Percentiles rank a stretch among this genome's conserved stretches.
These are phyloP conservation scores for Phymanthus crucifer DNA, from an alignment of 92 coral and sea anemone species.

Conservation along the genomic window DNA sequence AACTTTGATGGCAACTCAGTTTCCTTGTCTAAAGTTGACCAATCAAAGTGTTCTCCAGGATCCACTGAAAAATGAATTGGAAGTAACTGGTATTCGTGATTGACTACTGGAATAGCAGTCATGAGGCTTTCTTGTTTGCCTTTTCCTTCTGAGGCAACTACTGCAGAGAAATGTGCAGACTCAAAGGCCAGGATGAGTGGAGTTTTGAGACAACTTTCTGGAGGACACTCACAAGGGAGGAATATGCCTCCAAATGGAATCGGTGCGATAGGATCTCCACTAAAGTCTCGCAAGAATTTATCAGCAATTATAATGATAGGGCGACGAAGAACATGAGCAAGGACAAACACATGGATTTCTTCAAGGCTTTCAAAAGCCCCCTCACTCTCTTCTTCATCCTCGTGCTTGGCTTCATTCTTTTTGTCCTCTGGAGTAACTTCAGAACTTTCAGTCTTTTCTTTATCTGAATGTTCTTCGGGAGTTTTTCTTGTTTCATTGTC, in stretches of 20 bases:
- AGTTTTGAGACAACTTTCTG: slow-evolving; percentile 62
- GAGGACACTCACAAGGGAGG: slow-evolving; percentile 88
- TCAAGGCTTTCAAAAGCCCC: slow-evolving; percentile 96
- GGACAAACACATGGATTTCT: slow-evolving; percentile 92
- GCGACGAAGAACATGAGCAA: slow-evolving; percentile 89
- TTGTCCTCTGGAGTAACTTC: slow-evolving; percentile 4
- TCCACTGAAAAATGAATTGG: slow-evolving; percentile 83
- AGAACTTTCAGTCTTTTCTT: background rate
- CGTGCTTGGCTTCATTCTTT: background rate
- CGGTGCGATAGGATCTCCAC: slow-evolving; percentile 91
- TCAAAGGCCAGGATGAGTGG: slow-evolving; percentile 87
- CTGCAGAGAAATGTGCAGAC: slow-evolving; percentile 92
- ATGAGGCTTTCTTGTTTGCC: slow-evolving; percentile 28
- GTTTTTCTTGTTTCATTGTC: background rate
- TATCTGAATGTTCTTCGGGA: background rate
- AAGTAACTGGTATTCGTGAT: slow-evolving; percentile 60
- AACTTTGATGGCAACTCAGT: slow-evolving; percentile 52
- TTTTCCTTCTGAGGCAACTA: slow-evolving; percentile 67
- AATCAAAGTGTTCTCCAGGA: slow-evolving; percentile 78
- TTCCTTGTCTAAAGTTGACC: slow-evolving; percentile 62
- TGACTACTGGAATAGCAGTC: slow-evolving; percentile 83
- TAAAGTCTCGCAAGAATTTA: slow-evolving; percentile 74
- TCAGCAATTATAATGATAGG: slow-evolving; percentile 91
- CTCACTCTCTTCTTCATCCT: slow-evolving; percentile 6
- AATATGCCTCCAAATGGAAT: slow-evolving; percentile 97